Percentiles rank a stretch among this genome's conserved stretches.
Conservation (phyloP, 1,140 invertebrate genomes). For the Bombus consobrinus region DNA sequence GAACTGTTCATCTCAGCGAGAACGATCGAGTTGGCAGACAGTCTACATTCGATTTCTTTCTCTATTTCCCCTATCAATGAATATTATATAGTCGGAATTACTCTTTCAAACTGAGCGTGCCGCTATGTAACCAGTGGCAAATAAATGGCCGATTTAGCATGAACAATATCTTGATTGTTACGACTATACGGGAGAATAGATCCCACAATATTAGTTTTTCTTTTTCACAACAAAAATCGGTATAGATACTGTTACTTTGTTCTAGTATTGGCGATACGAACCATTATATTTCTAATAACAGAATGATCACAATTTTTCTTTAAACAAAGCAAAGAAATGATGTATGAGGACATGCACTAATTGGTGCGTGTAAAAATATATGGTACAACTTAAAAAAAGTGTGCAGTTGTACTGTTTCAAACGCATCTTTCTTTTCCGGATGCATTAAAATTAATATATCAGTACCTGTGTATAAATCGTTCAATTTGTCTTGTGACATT, state of each 20-base stretch:
- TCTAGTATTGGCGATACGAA: background rate
- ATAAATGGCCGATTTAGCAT: background rate
- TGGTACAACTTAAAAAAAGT: no score
- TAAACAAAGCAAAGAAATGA: background rate
- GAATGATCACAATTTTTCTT: background rate
- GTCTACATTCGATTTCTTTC: background rate
- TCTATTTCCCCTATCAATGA: background rate
- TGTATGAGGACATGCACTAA: background rate
- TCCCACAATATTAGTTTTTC: background rate
- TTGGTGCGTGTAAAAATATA: no score
- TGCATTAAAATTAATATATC: no score
- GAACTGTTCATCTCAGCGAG: background rate
- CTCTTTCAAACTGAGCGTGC: background rate
- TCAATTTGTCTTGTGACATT: no score
- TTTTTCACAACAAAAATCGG: background rate
- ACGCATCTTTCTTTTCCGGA: no score
- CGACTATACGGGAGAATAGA: background rate
- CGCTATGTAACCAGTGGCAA: background rate
- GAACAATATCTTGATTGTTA: constrained; percentile 6
- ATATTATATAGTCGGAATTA: background rate
- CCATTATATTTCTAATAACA: background rate
- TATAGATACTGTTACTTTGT: background rate
- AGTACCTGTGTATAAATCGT: no score
- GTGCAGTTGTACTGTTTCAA: no score
- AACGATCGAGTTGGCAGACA: constrained; percentile 16